These are phyloP conservation scores for Microplitis manilae DNA, from an alignment of 2,888 invertebrate genomes.

Conservation along the genomic window DNA sequence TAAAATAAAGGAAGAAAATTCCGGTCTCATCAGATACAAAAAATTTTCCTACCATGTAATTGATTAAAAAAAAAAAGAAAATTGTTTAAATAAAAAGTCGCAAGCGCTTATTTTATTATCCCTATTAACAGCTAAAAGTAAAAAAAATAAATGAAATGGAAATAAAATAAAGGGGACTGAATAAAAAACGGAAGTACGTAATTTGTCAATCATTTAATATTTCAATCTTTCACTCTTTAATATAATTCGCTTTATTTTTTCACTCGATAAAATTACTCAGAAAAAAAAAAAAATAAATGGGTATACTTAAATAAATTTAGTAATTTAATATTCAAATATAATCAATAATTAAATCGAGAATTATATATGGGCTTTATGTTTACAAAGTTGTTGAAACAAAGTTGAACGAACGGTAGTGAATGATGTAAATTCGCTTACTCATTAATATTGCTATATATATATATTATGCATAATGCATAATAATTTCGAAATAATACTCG, in stretches of 20 bases:
- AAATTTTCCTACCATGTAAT: too few relatives aligned
- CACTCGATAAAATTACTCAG: slow-evolving; percentile 5
- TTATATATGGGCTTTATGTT: neutral
- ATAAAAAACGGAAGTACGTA: slow-evolving; percentile 47
- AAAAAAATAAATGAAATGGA: neutral
- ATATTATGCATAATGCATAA: neutral
- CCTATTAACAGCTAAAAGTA: neutral
- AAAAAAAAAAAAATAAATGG: too few relatives aligned
- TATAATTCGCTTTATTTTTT: slow-evolving; percentile 15
- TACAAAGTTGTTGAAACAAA: neutral
- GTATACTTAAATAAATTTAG: too few relatives aligned
- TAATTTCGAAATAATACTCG: neutral
- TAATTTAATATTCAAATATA: neutral
- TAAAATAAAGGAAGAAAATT: neutral
- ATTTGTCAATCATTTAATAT: slow-evolving; percentile 51
- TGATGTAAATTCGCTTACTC: neutral
- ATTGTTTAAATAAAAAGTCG: neutral
- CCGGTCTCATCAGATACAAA: too few relatives aligned
- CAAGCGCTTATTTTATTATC: neutral
- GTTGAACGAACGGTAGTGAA: neutral
- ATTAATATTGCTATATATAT: neutral
- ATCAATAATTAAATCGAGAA: neutral
- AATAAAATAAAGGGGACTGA: neutral
- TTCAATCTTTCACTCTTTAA: slow-evolving; percentile 35
- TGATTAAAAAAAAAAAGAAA: neutral